Evolutionary conservation across 1,140 invertebrate species (phyloP).

Genomic region (Brachionus asplanchnoidis): DNA sequence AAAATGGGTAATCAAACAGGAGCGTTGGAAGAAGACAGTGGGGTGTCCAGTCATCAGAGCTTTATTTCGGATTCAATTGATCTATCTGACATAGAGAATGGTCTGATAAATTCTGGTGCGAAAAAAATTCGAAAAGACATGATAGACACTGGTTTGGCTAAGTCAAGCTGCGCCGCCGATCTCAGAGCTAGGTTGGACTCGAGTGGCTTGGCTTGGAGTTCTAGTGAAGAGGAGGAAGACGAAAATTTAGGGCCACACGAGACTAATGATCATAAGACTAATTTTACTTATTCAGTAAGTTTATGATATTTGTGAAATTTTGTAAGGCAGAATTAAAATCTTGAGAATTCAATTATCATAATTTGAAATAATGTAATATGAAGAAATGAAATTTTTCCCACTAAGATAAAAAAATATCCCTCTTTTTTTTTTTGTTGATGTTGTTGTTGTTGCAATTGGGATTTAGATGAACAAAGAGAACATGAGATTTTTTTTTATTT

Average conservation of each 20-base stretch:
- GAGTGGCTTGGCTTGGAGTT: background rate
- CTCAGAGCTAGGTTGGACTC: background rate
- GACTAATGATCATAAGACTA: background rate
- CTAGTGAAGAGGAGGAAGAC: background rate
- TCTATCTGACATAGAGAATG: background rate
- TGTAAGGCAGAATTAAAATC: background rate
- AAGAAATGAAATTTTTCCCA: background rate
- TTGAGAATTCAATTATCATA: background rate
- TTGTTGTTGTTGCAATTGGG: too few species aligned
- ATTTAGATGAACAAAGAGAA: too few species aligned
- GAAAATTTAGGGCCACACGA: background rate
- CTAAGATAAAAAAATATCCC: background rate
- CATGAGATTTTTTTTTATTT: too few species aligned
- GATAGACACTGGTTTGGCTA: background rate
- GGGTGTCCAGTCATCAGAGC: background rate
- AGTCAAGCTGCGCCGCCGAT: background rate
- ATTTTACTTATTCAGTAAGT: conserved; percentile 17
- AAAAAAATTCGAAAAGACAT: background rate
- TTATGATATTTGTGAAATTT: background rate
- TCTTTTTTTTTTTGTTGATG: background rate
- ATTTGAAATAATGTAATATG: background rate
- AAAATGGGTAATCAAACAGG: conserved; percentile 16
- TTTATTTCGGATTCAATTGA: background rate
- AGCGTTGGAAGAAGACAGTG: background rate
- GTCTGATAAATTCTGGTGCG: background rate